Evolutionary conservation across 2,888 invertebrate species (phyloP), one percentile per base, ranked within the genome.

Genomic region (Anaspis maculata): DNA sequence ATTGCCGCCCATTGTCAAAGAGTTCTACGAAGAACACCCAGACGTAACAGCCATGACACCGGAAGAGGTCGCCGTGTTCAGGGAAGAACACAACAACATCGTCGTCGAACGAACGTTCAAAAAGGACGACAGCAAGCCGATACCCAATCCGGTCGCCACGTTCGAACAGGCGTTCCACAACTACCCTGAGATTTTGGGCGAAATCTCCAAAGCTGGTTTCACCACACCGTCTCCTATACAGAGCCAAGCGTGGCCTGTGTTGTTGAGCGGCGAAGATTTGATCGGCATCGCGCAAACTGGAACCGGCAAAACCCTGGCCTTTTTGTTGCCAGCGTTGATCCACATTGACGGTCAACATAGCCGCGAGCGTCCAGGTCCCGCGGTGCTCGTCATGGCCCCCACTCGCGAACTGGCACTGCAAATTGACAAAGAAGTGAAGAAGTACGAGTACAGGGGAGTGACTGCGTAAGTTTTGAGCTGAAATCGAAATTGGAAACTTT

Each of bases 251-350:
- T 97, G 96, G 96, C 97, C 97, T 1, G 75, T 96, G 39, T 70
- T 96, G 1, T 66, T 97, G 24, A 77, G 79, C 53, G 97, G 97
- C 0, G 78, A 83, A 56, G 96, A 97, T 66, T 66, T 96, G 59
- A 95, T 97, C 60, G 96, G 96, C 5, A 95, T 97, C 45, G 96
- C 96, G 1, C 95, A 94, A 67, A 91, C 91, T 3, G 90, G 90
- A 34, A 89, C 89, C 11, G 77, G 94, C 0, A 97, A 97, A 69
- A 97, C 97, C 0, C 69, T 97, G 34, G 96, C 94, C 0, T 96
- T 94, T 57, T 67, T 95, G 1, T 61, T 96, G 32, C 96, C 96
- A 5, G 95, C 91, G 7, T 71, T 96, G 48, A 84, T 96, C 46
- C 95, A 96, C 57, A 91, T 92, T 39, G 89, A 91, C 44, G 80